Base-by-base conservation (phyloP, 2,797 vertebrate species). In the Lates japonicus region DNA sequence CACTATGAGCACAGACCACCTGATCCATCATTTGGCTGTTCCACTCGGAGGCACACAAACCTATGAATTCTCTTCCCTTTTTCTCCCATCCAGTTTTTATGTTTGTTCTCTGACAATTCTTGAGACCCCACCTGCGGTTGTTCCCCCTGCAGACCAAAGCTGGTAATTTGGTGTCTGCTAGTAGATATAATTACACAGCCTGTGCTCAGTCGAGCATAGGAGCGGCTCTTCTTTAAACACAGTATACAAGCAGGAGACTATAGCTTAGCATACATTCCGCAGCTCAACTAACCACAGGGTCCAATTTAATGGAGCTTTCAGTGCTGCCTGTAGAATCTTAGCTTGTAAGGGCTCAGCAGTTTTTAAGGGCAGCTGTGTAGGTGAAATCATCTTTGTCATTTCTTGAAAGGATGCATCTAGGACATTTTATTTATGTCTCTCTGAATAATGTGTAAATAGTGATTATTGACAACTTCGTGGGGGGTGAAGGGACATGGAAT, bases 151-250 rank as follows among this genome's bases (percentile, higher is more conserved):
- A 82, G 52, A 63, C 77, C 70, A 62, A 92, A 94, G 76, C 85
- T 85, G 88, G 76, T 94, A 93, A 95, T 95, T 93, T 85, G 58
- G 86, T 82, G 90, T 95, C 91, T 94, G 91, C 81, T 72, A 19
- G 79, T 75, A 51, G 83, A 84, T 86, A 49, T 95, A 95, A 94
- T 94, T 92, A 93, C 83, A 94, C 82, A 33, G 70, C 37, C 1
- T 41, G 81, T 62, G 70, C 44, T 62, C 55, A 79, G 83, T 35
- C 4, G 39, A 80, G 61, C n/a, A 2, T 42, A 73, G 72, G 60
- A 77, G 78, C 51, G 48, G 42, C 81, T 78, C 81, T 70, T 55
- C 61, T 90, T 83, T 91, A 93, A 94, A 90, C 80, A 88, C 76
- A 81, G 83, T 78, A 80, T 87, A 61, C 66, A 79, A 57, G 67